Evolutionary conservation across 2,113 vertebrate species (phyloP).

Genomic region (Phodopus roborovskii): DNA sequence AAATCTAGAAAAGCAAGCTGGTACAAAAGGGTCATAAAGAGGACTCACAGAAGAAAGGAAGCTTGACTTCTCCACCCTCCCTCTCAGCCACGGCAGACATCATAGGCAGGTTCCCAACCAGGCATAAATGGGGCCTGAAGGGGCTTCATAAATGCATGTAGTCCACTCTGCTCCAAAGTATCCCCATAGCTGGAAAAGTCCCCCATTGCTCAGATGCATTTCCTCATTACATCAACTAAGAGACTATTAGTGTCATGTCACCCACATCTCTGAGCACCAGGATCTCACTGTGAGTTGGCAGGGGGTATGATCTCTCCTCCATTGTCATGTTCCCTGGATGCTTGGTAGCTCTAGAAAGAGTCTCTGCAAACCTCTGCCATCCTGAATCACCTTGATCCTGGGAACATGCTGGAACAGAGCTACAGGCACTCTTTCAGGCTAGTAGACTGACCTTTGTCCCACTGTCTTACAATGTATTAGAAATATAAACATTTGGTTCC

Average conservation of each 20-base stretch:
- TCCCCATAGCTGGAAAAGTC: background rate
- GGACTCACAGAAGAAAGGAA: background rate
- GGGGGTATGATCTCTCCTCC: background rate
- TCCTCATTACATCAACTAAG: background rate
- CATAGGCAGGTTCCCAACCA: background rate
- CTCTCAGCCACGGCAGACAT: background rate
- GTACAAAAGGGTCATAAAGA: background rate
- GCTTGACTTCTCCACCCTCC: background rate
- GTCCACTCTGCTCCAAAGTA: background rate
- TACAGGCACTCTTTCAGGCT: rapidly evolving
- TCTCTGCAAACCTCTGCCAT: background rate
- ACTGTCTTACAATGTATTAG: rapidly evolving
- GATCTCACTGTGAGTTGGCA: rapidly evolving
- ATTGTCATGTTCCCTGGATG: background rate
- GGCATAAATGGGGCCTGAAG: background rate
- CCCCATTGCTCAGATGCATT: background rate
- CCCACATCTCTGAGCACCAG: background rate
- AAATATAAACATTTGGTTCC: background rate
- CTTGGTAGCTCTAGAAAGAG: no score
- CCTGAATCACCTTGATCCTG: background rate
- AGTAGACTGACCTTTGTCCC: background rate
- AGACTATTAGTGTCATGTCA: background rate
- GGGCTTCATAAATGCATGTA: background rate
- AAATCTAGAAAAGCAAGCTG: background rate
- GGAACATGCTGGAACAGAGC: background rate